These are phyloP conservation scores for Mellilla xanthometata DNA, from an alignment of 2,888 invertebrate genomes.

Conservation along the genomic window DNA sequence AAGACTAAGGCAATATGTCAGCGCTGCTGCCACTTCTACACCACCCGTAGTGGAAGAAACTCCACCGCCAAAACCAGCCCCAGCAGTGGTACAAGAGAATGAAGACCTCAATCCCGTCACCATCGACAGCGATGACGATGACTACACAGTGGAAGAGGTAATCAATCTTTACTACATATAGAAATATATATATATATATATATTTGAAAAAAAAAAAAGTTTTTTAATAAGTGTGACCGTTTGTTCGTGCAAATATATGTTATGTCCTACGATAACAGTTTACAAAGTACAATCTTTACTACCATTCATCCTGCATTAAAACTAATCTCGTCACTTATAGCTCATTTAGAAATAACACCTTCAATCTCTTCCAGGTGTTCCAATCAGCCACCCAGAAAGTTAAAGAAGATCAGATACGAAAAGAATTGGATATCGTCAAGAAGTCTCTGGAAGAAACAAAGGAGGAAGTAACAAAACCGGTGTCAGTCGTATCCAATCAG, in stretches of 20 bases:
- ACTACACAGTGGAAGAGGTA: constrained; percentile 92
- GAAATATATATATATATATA: no score
- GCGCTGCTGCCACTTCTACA: constrained; percentile 57
- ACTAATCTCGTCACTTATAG: not conserved
- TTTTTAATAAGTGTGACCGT: no score
- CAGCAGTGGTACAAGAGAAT: not conserved
- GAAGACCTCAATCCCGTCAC: constrained; percentile 30
- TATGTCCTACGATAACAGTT: no score
- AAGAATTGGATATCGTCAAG: constrained; percentile 81
- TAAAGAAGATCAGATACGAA: constrained; percentile 82
- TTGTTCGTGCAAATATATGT: no score
- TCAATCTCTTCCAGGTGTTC: constrained; percentile 74
- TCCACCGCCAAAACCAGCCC: constrained; percentile 3
- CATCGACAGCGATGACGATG: constrained; percentile 87
- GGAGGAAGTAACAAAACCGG: constrained; percentile 23
- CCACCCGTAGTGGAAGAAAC: not conserved
- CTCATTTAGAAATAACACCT: constrained; percentile 5
- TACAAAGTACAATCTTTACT: no score
- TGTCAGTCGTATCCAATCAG: constrained; percentile 20
- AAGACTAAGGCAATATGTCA: constrained; percentile 88
- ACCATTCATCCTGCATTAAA: no score
- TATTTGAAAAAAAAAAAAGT: no score
- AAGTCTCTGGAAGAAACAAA: constrained; percentile 66
- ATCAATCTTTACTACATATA: constrained; percentile 20
- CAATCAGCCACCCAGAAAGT: constrained; percentile 89